These are phyloP conservation scores for Gibbula magus DNA, from an alignment of 2,888 invertebrate species.

Conservation along the genomic window DNA sequence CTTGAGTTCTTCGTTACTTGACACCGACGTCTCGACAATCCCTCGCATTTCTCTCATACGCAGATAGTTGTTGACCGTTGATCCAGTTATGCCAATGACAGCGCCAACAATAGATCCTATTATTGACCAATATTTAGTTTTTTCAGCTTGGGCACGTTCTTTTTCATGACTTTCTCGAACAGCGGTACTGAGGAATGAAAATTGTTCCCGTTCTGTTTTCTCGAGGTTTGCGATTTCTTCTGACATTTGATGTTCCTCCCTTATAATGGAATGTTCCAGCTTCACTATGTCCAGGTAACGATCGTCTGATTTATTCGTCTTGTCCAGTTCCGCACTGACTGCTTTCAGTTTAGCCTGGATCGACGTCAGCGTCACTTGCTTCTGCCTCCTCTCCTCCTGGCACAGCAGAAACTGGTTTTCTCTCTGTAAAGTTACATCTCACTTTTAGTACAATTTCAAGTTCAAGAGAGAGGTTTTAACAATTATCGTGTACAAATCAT, in stretches of 20 bases:
- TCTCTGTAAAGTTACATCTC: conserved; percentile 59
- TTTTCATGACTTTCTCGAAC: conserved; percentile 89
- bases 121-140: conserved; percentile 90
- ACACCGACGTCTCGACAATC: conserved; percentile 77
- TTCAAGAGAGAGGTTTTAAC: too few relatives aligned
- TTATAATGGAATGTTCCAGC: conserved; percentile 77
- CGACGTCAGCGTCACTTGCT: conserved; percentile 56
- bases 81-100: conserved; percentile 81
- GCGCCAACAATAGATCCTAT: conserved; percentile 83
- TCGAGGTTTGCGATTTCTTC: conserved; percentile 82
- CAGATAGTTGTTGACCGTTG: conserved; percentile 81
- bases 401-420: conserved; percentile 64
- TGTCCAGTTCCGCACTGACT: conserved; percentile 85
- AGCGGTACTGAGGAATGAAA: conserved; percentile 84
- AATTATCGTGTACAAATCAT: too few relatives aligned
- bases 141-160: conserved; percentile 86
- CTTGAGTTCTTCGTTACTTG: conserved; percentile 48
- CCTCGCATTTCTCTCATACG: conserved; percentile 82
- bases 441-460: too few relatives aligned
- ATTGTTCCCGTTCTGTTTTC: conserved; percentile 83
- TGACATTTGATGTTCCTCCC: conserved; percentile 76
- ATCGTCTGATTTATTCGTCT: conserved; percentile 85
- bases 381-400: conserved; percentile 64
- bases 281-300: conserved; percentile 85
- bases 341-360: conserved; percentile 79